Evolutionary conservation across 2,113 vertebrate genomes (phyloP), one percentile per base, ranked within the genome.

Genomic region (Struthio camelus): DNA sequence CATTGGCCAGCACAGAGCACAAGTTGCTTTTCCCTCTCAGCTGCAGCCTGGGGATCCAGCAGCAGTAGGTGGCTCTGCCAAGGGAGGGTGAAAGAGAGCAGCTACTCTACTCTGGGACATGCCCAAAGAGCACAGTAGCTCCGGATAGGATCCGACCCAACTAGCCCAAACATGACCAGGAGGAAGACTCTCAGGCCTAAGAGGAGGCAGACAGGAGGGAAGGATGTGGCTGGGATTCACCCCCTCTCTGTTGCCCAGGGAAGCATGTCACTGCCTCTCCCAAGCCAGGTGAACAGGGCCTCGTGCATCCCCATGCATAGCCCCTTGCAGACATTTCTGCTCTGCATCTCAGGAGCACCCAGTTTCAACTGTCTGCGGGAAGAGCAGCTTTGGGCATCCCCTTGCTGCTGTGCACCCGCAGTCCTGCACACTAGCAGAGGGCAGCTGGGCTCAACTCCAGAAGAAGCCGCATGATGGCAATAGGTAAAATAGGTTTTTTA

Each of bases 321-420:
- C 17, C 10, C 17, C 12, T 15, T 34, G 56, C 17, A 34, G 56
- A 58, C 30, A 30, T 19, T 17, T 58, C 56, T 17, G 10, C 56
- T 34, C 46, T 48, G 46, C 46, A 17, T 48, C 56, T 58, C 14
- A 10, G 30, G 17, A 58, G 18, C 25, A 40, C 40, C 66, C 71
- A 20, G 25, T 15, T 38, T 34, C 30, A 14, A 58, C 71, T 24
- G 3, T 2, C 54, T 53, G 46, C 44, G 1, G 56, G 2, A 23
- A 1, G 19, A 32, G 51, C 12, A 3, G 6, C 54, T 34, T 67
- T 15, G 30, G 56, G 25, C 18, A 11, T 32, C 10, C 38, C 25
- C 27, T 54, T 2, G 1, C 27, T 2, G 2, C 8, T 0, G 17
- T 11, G 50, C 9, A 12, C 38, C 44, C 0, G 3, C 9, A 4